These are phyloP conservation scores for Murina feae DNA, from an alignment of 2,113 vertebrate species.

Conservation along the genomic window DNA sequence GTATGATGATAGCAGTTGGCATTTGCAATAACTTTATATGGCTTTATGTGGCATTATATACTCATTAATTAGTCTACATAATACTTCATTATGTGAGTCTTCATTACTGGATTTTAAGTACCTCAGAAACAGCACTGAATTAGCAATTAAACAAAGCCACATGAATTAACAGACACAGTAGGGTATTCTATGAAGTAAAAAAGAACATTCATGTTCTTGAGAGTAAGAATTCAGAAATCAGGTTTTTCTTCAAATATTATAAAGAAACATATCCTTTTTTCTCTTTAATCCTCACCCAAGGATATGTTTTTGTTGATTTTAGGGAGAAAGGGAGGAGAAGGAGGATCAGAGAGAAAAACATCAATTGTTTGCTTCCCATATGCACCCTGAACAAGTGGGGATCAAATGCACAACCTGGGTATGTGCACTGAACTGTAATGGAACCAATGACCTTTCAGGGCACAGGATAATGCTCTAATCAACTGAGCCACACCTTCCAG, in stretches of 20 bases:
- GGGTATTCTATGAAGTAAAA: slow-evolving; percentile 18
- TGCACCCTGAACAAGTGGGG: neutral
- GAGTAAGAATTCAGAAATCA: slow-evolving; percentile 3
- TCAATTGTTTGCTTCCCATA: neutral
- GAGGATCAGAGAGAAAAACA: neutral
- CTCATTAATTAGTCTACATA: slow-evolving; percentile 68
- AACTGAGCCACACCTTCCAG: neutral
- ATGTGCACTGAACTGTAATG: neutral
- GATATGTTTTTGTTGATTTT: neutral
- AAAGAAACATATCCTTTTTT: neutral
- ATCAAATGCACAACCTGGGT: neutral
- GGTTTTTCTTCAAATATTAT: neutral
- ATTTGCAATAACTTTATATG: slow-evolving; percentile 58
- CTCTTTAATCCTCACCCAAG: neutral
- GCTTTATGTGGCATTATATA: slow-evolving; percentile 48
- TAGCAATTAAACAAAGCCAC: slow-evolving; percentile 56
- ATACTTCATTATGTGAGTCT: slow-evolving; percentile 61
- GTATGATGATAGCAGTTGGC: slow-evolving; percentile 47
- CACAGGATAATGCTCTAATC: neutral
- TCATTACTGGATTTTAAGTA: slow-evolving; percentile 66
- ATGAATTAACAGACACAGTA: slow-evolving; percentile 46
- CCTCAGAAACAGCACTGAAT: slow-evolving; percentile 52
- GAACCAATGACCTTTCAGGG: neutral
- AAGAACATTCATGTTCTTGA: slow-evolving; percentile 18
- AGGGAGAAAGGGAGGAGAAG: neutral